Conservation (phyloP, 2,113 vertebrate species). For the Lucifuga dentata region DNA sequence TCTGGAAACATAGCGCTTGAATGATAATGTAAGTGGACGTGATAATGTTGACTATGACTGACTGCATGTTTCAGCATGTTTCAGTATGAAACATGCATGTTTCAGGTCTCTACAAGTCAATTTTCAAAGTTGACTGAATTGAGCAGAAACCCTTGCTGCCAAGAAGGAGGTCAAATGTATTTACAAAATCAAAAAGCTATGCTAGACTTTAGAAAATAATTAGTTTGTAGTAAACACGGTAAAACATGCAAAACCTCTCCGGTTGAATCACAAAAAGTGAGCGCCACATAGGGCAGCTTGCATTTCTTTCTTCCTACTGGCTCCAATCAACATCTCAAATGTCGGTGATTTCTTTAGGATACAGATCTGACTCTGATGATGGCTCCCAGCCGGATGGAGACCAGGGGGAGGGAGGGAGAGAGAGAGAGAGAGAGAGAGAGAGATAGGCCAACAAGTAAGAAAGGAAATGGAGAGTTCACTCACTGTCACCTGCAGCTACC, state of each 20-base stretch:
- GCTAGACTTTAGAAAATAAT: not conserved
- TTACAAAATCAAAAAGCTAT: too few relatives aligned
- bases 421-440: too few relatives aligned
- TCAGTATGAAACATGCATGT: too few relatives aligned
- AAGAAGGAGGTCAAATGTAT: too few relatives aligned
- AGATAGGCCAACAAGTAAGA: constrained; percentile 29
- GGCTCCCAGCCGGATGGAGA: constrained; percentile 26
- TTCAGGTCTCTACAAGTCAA: too few relatives aligned
- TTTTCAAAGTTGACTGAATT: too few relatives aligned
- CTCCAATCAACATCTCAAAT: constrained; percentile 3
- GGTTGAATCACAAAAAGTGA: not conserved
- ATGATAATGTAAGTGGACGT: not conserved
- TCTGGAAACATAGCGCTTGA: constrained; percentile 3
- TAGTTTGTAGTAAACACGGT: not conserved
- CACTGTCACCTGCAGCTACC: constrained; percentile 58
- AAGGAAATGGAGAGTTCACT: constrained; percentile 54
- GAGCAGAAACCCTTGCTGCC: too few relatives aligned
- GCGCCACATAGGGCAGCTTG: not conserved
- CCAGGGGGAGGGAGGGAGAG: not conserved
- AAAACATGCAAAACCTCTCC: not conserved
- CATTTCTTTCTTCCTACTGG: constrained; percentile 4
- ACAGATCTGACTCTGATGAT: constrained; percentile 27
- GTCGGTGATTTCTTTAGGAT: constrained; percentile 28
- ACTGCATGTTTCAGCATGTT: too few relatives aligned
- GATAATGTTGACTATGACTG: too few relatives aligned